Evolutionary conservation across 2,888 invertebrate species (phyloP), one percentile per base, ranked within the genome.

Genomic region (Chorisops tibialis): DNA sequence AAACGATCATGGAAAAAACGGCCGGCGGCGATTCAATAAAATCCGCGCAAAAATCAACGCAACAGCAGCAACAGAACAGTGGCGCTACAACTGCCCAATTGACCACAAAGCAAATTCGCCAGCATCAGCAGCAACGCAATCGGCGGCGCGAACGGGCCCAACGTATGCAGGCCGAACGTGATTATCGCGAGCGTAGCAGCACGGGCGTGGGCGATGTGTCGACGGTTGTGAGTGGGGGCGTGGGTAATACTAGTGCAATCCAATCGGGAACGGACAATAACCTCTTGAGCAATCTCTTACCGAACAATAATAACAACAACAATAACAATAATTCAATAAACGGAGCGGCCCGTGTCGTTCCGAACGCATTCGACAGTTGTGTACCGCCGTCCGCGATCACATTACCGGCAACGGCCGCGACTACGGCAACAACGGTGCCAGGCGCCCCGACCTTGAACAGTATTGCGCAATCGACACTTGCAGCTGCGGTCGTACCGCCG

Each of bases 111-210:
- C 77, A 77, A 58, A 78, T 78, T 63, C 73, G 78, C 19, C 65
- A 65, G 59, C 63, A 65, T 51, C 63, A 63, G 52, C 65, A 65
- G 54, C 88, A 89, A 81, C 85, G 88, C 80, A 92, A 91, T 80
- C 86, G 91, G 81, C 86, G 92, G 80, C 87, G 92, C 81, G 91
- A 91, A 83, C 86, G 92, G 81, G 92, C 92, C 76, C 91, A 91
- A 85, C 91, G 92, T 81, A 88, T 91, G 87, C 89, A 90, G 83
- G 89, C 89, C 79, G 89, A 89, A 81, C 86, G 88, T 80, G 87
- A 88, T 82, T 84, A 84, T 79, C 82, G 85, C 47, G 66, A 65
- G 39, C 51, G 84, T 79, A 82, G 85, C 58, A 63, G 60, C 62
- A 75, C 69, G 67, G 75, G 77, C 63, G 87, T 87, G 81, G 87